These are phyloP conservation scores for Caenorhabditis sp. DNA, from an alignment of 2,888 invertebrate species.

Conservation along the genomic window DNA sequence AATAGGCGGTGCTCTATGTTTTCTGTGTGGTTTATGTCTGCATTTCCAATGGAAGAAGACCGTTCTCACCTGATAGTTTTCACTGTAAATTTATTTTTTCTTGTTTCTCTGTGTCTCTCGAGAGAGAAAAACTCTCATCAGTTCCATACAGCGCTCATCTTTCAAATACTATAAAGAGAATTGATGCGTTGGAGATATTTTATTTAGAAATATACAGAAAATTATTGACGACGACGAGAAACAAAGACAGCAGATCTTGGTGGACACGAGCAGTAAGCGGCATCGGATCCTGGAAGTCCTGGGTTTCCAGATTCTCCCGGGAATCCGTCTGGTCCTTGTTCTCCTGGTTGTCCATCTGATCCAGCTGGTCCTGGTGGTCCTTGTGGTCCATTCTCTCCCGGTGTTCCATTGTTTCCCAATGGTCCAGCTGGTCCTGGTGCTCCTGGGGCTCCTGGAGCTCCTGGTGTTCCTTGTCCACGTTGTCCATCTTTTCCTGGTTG, in stretches of 20 bases:
- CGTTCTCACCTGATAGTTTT: no score
- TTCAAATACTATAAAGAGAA: no score
- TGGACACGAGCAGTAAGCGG: conserved; percentile 59
- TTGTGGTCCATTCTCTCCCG: conserved; percentile 36
- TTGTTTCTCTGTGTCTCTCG: no score
- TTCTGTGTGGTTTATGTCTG: no score
- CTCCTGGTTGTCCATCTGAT: conserved; percentile 40
- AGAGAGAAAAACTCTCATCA: no score
- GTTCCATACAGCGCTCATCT: no score
- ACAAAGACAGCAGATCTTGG: conserved; percentile 50
- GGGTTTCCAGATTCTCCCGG: conserved; percentile 38
- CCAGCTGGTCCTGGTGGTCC: conserved; percentile 47
- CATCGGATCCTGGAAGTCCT: conserved; percentile 47
- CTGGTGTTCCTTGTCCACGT: conserved; percentile 41
- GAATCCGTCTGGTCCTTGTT: conserved; percentile 38
- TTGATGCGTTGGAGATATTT: no score
- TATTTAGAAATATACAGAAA: no score
- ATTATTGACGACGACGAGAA: no score
- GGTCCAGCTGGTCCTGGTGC: conserved; percentile 44
- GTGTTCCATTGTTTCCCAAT: conserved; percentile 38
- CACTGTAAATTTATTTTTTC: no score
- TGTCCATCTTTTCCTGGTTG: conserved; percentile 51
- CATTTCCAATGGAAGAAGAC: no score
- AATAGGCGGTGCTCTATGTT: no score
- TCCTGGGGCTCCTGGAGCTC: conserved; percentile 53